phyloP scores from a whole-genome alignment of 1,140 invertebrate genomes.

The Zeugodacus cucurbitae region DNA sequence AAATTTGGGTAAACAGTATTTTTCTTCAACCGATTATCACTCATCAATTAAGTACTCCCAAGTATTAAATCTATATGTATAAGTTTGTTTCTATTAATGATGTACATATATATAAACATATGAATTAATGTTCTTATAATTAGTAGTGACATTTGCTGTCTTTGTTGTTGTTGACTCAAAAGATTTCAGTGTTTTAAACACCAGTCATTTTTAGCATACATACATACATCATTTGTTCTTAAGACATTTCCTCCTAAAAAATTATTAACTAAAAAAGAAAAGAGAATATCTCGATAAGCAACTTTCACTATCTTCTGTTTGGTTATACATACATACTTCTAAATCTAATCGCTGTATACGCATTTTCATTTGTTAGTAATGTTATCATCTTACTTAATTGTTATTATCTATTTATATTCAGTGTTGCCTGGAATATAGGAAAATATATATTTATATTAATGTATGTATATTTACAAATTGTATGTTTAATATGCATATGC shows the following conservation, averaged over 20 bases:
- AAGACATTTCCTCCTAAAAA: neutral
- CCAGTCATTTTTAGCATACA: neutral
- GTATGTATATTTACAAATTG: neutral
- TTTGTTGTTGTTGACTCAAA: neutral
- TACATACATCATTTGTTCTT: neutral
- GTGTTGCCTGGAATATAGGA: constrained; percentile 33
- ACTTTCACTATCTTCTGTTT: neutral
- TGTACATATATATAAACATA: neutral
- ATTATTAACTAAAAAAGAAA: neutral
- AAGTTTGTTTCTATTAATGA: neutral
- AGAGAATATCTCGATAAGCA: neutral
- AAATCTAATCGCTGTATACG: neutral
- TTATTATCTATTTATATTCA: constrained; percentile 10
- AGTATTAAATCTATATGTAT: neutral
- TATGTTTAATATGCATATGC: constrained; percentile 14
- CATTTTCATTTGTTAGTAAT: neutral
- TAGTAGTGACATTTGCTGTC: neutral
- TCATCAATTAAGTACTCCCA: neutral
- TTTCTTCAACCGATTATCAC: neutral
- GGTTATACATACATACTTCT: neutral
- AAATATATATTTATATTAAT: constrained; percentile 36
- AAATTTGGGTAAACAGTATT: neutral
- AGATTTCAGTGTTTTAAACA: neutral
- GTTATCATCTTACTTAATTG: neutral
- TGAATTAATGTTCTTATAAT: neutral